Evolutionary conservation across 2,797 vertebrate genomes (phyloP).

Genomic region (Dendrocincla tyrannina): DNA sequence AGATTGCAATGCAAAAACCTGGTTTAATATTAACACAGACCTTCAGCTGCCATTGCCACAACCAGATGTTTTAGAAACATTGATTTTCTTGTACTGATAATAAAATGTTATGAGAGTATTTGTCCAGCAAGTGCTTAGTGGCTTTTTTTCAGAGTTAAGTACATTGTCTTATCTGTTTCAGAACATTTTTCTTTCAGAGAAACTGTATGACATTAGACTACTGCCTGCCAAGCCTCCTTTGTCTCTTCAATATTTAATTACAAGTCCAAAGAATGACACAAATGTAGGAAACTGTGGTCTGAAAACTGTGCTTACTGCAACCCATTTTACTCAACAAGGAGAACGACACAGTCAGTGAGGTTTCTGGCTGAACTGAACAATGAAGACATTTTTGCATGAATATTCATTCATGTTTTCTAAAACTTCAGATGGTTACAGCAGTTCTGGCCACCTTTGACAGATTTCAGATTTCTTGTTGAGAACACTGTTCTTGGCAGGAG

Average conservation of each 20-base stretch:
- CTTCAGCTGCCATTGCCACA: background rate
- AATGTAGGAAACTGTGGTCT: background rate
- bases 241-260: slow-evolving; percentile 27
- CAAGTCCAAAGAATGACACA: background rate
- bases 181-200: slow-evolving; percentile 10
- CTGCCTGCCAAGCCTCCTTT: slow-evolving; percentile 15
- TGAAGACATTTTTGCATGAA: background rate
- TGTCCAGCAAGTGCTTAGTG: background rate
- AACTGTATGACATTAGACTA: background rate
- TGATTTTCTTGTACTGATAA: background rate
- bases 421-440: background rate
- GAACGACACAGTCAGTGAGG: background rate
- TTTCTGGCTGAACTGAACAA: background rate
- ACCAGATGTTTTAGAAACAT: background rate
- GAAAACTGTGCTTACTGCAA: background rate
- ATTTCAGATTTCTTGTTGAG: background rate
- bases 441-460: background rate
- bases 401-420: background rate
- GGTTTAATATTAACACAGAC: background rate
- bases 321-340: background rate
- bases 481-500: background rate
- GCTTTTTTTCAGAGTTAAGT: background rate
- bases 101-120: background rate
- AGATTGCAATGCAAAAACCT: background rate
- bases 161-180: slow-evolving; percentile 9